Evolutionary conservation across 1,140 invertebrate genomes (phyloP), one percentile per base, ranked within the genome.

Genomic region (Lepidurus apus): DNA sequence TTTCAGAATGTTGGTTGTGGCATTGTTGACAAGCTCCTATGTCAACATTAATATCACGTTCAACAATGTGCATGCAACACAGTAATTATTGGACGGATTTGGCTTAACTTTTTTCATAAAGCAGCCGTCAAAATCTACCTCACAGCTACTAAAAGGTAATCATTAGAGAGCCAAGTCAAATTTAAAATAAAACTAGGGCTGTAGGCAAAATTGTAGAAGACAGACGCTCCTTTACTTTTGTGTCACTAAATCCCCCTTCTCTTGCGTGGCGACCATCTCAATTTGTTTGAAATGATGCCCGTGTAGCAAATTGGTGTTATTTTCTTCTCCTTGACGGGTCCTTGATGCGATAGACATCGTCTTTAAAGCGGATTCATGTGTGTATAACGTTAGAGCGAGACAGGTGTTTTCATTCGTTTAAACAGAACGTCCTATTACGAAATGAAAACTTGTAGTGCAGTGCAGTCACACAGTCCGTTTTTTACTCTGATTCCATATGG

Each of bases 31-130:
- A 65, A 65, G 17, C 53, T 65, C 53, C 13, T n/a, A 65, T 65
- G 53, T 65, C 53, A 65, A 65, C 53, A 65, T 65, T 47, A 47
- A 47, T 47, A 47, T 47, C 45, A 47, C 45, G 45, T 47, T 65
- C 53, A 21, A 65, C 21, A 65, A 65, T 65, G 53, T 65, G 17
- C 5, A 65, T 65, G 53, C 53, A 13, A 65, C 53, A 65, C 21
- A 21, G 53, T 65, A 65, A 65, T 65, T 65, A 65, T 65, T 65
- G 17, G 53, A 65, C 17, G 53, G 13, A 65, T 65, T 65, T 65
- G 7, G 53, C n/a, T 65, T 21, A 7, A 65, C 21, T 65, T 65
- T 9, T 21, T 47, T 17, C 45, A 47, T 10, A 11, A 47, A 47
- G 2, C 45, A 11, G 10, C 45, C 45, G 10, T 10, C 17, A 3